These are phyloP conservation scores for Cyclopterus lumpus DNA, from an alignment of 2,797 vertebrate species.

Conservation along the genomic window DNA sequence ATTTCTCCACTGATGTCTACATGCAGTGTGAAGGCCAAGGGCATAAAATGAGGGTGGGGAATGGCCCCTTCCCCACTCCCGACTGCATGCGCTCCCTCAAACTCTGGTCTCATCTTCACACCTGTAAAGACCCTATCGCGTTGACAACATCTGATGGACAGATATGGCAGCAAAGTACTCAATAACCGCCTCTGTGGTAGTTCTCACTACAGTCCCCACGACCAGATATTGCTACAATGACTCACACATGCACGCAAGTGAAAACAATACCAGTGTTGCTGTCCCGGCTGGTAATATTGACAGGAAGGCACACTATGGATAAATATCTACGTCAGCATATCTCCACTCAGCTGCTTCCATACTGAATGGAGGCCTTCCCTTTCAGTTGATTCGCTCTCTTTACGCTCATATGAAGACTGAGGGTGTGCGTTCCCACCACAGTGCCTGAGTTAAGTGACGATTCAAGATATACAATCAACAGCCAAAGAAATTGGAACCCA, in stretches of 20 bases:
- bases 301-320: not conserved
- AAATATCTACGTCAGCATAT: not conserved
- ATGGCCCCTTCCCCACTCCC: not conserved
- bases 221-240: not conserved
- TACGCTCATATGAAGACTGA: conserved; percentile 1
- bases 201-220: not conserved
- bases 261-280: not conserved
- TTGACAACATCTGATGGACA: too few relatives aligned
- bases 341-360: not conserved
- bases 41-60: not conserved
- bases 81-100: not conserved
- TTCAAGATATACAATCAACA: not conserved
- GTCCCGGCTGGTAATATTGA: not conserved
- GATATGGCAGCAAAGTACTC: not conserved
- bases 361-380: not conserved
- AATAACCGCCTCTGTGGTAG: not conserved
- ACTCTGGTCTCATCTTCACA: too few relatives aligned
- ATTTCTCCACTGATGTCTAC: not conserved
- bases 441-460: not conserved
- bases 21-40: not conserved
- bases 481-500: not conserved
- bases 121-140: too few relatives aligned
- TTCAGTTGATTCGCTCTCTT: conserved; percentile 9
- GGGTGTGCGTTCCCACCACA: not conserved
- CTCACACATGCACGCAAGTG: not conserved